Percentiles rank a stretch among this genome's conserved stretches.
phyloP scores from a whole-genome alignment of 2,113 vertebrate species.

The Sigmodon hispidus region DNA sequence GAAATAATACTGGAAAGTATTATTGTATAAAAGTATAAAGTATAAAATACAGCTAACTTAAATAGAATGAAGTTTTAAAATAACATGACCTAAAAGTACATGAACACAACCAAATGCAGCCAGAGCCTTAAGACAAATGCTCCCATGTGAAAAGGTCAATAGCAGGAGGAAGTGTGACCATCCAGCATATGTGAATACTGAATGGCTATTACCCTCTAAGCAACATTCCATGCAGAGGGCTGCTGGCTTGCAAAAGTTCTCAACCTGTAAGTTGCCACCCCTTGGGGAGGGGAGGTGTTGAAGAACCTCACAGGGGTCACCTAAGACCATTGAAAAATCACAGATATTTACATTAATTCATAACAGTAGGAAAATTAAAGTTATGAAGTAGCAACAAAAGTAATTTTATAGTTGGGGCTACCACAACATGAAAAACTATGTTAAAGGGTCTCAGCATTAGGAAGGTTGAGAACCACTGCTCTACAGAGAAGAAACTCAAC shows the following conservation, averaged over 20 bases:
- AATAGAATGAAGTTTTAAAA: background rate
- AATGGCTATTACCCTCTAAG: background rate
- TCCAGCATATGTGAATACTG: background rate
- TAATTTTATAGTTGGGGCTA: background rate
- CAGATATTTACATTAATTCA: background rate
- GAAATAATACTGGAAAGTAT: background rate
- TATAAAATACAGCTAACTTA: background rate
- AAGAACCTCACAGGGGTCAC: no score
- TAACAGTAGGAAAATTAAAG: no score
- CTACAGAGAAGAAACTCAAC: background rate
- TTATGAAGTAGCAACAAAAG: background rate
- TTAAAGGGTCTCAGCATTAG: background rate
- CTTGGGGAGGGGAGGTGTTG: background rate
- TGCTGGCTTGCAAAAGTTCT: background rate
- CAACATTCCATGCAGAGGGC: background rate
- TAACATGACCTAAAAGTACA: no score
- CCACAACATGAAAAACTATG: background rate
- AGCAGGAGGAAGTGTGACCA: background rate
- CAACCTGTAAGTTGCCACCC: background rate
- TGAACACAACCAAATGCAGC: background rate
- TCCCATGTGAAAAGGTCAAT: background rate
- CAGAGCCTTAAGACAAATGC: background rate
- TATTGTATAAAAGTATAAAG: no score
- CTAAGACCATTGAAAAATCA: background rate
- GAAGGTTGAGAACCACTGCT: background rate